A percentile compares a stretch with the other conserved stretches of the same genome.
phyloP scores from a whole-genome alignment of 37 sponge, comb jelly and placozoan genomes.

The Petrosia ficiformis region DNA sequence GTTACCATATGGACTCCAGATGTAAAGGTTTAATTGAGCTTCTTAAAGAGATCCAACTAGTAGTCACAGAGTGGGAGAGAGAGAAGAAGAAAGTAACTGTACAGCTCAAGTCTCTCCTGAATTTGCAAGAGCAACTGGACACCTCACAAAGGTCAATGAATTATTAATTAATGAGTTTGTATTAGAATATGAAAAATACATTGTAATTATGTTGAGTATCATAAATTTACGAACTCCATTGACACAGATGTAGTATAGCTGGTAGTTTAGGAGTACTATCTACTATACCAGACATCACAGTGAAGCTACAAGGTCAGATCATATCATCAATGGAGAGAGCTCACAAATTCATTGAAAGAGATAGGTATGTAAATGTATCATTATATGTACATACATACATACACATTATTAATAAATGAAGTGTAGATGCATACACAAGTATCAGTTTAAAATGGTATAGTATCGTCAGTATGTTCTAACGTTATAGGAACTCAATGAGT shows the following conservation, averaged over 20 bases:
- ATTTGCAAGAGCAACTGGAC: constrained; percentile 44
- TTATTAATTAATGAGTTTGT: too few species aligned
- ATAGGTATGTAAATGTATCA: constrained; percentile 20
- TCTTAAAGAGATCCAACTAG: not conserved
- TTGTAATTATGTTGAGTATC: too few species aligned
- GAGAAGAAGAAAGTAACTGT: not conserved
- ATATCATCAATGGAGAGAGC: constrained; percentile 39
- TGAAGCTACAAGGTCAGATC: constrained; percentile 36
- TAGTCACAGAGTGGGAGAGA: constrained; percentile 22
- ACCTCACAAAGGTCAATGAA: too few species aligned
- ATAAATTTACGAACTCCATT: too few species aligned
- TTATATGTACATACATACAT: not conserved
- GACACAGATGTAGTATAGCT: not conserved
- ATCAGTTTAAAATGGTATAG: not conserved
- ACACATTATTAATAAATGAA: not conserved
- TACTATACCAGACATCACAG: not conserved
- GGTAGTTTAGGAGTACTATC: constrained; percentile 42
- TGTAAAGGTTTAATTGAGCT: too few species aligned
- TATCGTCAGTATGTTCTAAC: not conserved
- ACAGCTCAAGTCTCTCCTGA: constrained; percentile 36
- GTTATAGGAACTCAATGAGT: not conserved
- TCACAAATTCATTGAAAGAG: not conserved
- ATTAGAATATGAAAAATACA: too few species aligned
- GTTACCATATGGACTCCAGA: too few species aligned
- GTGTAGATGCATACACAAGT: not conserved